These are phyloP conservation scores for Antigone vipio DNA, from an alignment of 2,113 vertebrate species.

Conservation along the genomic window DNA sequence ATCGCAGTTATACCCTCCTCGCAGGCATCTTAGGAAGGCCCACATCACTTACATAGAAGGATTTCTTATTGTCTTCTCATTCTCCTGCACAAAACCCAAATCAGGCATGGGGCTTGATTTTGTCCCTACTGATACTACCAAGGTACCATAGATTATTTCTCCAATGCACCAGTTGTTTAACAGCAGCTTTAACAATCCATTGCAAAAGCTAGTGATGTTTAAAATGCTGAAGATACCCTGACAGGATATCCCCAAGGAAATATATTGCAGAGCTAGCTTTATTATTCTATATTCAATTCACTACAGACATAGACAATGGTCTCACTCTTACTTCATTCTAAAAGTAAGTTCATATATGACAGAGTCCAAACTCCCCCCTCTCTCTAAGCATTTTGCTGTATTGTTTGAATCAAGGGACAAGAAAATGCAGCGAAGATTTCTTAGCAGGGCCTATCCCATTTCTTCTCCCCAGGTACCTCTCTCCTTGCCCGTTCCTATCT, in stretches of 20 bases:
- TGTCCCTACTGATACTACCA: background rate
- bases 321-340: background rate
- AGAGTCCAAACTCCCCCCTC: background rate
- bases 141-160: background rate
- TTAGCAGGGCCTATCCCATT: rapidly evolving
- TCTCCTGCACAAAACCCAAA: background rate
- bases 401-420: background rate
- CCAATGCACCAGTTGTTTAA: background rate
- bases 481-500: background rate
- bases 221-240: background rate
- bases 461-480: background rate
- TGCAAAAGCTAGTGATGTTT: background rate
- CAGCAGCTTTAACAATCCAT: background rate
- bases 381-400: background rate
- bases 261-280: background rate
- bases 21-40: background rate
- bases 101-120: background rate
- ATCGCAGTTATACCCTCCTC: background rate
- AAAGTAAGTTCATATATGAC: background rate
- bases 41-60: background rate
- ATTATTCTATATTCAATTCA: background rate
- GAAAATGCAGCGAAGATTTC: background rate
- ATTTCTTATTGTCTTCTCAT: background rate
- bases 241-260: conserved; percentile 8
- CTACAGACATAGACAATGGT: background rate